phyloP scores from a whole-genome alignment of 2,113 vertebrate genomes.

The Pteronura brasiliensis region DNA sequence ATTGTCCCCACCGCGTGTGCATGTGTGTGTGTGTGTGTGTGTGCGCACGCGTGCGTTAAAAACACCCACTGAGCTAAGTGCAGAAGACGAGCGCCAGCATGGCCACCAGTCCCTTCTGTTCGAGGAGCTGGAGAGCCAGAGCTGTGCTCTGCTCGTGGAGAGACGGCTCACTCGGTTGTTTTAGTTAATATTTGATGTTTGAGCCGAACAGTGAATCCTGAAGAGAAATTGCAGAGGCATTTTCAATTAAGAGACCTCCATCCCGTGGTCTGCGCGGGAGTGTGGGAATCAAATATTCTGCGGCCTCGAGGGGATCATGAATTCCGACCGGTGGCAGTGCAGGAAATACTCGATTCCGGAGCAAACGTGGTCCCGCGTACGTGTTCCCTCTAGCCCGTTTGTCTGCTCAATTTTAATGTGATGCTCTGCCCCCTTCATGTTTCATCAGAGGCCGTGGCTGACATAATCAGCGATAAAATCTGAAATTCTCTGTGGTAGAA shows the following conservation, averaged over 20 bases:
- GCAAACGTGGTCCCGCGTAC: not conserved
- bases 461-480: not conserved
- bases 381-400: not conserved
- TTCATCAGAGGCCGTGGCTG: constrained; percentile 21
- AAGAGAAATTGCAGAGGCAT: constrained; percentile 23
- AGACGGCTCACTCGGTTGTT: constrained; percentile 3
- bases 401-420: not conserved
- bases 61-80: not conserved
- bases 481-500: not conserved
- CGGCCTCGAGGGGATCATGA: not conserved
- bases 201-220: constrained; percentile 28
- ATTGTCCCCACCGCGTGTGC: not conserved
- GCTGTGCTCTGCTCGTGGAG: not conserved
- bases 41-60: fast-evolving
- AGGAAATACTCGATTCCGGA: constrained; percentile 20
- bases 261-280: not conserved
- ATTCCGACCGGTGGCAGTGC: not conserved
- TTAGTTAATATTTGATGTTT: constrained; percentile 45
- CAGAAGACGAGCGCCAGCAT: not conserved
- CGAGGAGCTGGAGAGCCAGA: not conserved
- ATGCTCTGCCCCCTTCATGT: not conserved
- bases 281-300: not conserved
- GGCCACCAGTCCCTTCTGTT: not conserved
- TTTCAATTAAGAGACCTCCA: constrained; percentile 40
- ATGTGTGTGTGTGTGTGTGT: not conserved